Percentiles rank a stretch among this genome's conserved stretches.
Conservation (phyloP, 2,797 vertebrate species). For the Garrulus glandarius region DNA sequence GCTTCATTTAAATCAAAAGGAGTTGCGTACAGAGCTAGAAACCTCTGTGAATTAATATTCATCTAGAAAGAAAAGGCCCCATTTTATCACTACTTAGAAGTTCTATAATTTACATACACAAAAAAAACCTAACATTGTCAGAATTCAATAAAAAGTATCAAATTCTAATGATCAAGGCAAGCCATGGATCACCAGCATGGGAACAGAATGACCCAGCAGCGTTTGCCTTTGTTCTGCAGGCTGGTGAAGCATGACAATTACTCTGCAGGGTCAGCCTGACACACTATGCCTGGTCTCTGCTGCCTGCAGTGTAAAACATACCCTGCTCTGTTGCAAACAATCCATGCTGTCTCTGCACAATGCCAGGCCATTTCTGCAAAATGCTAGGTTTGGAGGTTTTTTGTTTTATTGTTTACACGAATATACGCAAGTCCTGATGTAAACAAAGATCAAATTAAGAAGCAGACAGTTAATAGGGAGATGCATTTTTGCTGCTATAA, state of each 20-base stretch:
- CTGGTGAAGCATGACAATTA: neutral
- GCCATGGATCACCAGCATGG: neutral
- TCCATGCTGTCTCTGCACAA: neutral
- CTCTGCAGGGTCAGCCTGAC: neutral
- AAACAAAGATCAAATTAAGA: neutral
- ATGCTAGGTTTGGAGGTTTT: neutral
- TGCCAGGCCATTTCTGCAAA: neutral
- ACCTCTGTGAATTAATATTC: neutral
- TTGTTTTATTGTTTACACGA: neutral
- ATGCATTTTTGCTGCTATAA: neutral
- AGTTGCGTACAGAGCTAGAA: neutral
- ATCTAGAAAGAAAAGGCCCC: neutral
- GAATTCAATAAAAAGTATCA: neutral
- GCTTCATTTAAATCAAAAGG: neutral
- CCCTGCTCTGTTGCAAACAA: neutral
- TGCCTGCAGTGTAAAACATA: neutral
- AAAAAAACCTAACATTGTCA: neutral
- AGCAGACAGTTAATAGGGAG: neutral
- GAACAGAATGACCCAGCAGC: neutral
- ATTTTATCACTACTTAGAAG: neutral
- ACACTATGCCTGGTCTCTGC: neutral
- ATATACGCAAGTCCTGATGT: neutral
- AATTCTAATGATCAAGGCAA: neutral
- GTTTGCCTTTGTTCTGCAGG: neutral
- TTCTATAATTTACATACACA: neutral